These are phyloP conservation scores for Acanthurus tractus DNA, from an alignment of 2,797 vertebrate species.

Conservation along the genomic window DNA sequence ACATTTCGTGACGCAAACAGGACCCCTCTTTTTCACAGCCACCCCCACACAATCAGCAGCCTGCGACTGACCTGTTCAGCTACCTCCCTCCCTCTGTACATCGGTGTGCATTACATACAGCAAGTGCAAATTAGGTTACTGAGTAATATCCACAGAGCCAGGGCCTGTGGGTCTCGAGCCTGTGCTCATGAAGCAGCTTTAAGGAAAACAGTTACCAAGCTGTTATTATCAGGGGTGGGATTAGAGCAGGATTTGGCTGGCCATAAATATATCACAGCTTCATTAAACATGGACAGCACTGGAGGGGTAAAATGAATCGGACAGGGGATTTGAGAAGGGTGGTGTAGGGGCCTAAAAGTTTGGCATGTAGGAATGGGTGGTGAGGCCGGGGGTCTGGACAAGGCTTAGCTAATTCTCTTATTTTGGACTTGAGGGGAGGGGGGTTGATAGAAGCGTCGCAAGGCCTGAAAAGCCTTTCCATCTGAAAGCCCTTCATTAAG, in stretches of 20 bases:
- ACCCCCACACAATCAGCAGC: slow-evolving; percentile 32
- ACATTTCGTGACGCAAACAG: slow-evolving; percentile 68
- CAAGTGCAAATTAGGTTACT: slow-evolving; percentile 86
- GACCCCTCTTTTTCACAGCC: slow-evolving; percentile 44
- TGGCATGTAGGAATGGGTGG: slow-evolving; percentile 49
- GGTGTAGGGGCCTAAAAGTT: slow-evolving; percentile 35
- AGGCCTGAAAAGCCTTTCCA: slow-evolving; percentile 74
- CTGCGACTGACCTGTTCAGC: slow-evolving; percentile 66
- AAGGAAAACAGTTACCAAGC: slow-evolving; percentile 82
- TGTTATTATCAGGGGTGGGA: slow-evolving; percentile 84
- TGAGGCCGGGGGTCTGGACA: slow-evolving; percentile 44
- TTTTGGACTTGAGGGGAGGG: slow-evolving; percentile 42
- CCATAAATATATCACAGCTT: slow-evolving; percentile 85
- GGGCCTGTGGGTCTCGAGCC: slow-evolving; percentile 68
- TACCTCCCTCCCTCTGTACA: slow-evolving; percentile 60
- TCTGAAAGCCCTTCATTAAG: slow-evolving; percentile 85
- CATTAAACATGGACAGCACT: slow-evolving; percentile 76
- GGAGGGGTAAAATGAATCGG: slow-evolving; percentile 55
- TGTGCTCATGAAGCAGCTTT: slow-evolving; percentile 69
- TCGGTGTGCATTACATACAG: slow-evolving; percentile 84
- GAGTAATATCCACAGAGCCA: slow-evolving; percentile 77
- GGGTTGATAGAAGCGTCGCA: slow-evolving; percentile 44
- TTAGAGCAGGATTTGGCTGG: slow-evolving; percentile 82
- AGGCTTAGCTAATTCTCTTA: slow-evolving; percentile 71
- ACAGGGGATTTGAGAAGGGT: slow-evolving; percentile 39